Conservation (phyloP, 2,113 vertebrate species). For the Nannospalax galili region DNA sequence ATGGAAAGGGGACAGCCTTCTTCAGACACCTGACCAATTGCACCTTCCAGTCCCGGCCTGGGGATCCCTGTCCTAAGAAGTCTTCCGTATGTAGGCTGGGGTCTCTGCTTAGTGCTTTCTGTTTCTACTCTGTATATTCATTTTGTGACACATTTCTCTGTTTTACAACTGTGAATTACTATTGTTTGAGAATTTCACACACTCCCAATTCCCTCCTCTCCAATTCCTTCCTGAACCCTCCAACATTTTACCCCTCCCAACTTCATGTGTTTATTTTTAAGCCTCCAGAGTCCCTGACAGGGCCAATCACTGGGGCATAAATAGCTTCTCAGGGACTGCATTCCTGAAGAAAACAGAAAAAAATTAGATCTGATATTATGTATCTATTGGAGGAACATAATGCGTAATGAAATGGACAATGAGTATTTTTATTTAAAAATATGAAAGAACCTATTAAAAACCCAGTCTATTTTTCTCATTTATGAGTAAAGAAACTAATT, state of each 20-base stretch:
- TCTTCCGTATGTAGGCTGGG: background rate
- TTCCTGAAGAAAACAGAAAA: background rate
- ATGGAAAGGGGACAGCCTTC: background rate
- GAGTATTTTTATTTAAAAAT: conserved; percentile 45
- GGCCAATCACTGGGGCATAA: no score
- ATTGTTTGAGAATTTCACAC: background rate
- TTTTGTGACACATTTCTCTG: background rate
- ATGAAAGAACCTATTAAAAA: background rate
- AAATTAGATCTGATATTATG: background rate
- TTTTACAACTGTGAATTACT: background rate
- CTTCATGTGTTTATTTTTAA: background rate
- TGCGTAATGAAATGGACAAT: background rate
- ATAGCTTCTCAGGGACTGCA: background rate
- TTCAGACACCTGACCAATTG: background rate
- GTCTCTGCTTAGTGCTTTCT: background rate
- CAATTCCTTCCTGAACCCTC: background rate
- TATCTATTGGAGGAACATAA: background rate
- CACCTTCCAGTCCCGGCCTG: background rate
- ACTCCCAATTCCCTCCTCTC: background rate
- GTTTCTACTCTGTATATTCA: background rate
- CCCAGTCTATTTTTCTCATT: conserved; percentile 20
- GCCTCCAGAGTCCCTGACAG: no score
- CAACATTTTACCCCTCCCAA: background rate
- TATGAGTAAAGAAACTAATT: conserved; percentile 9
- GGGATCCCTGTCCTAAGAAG: background rate